phyloP scores from a whole-genome alignment of 1,140 invertebrate species.

The Hestina assimilis region DNA sequence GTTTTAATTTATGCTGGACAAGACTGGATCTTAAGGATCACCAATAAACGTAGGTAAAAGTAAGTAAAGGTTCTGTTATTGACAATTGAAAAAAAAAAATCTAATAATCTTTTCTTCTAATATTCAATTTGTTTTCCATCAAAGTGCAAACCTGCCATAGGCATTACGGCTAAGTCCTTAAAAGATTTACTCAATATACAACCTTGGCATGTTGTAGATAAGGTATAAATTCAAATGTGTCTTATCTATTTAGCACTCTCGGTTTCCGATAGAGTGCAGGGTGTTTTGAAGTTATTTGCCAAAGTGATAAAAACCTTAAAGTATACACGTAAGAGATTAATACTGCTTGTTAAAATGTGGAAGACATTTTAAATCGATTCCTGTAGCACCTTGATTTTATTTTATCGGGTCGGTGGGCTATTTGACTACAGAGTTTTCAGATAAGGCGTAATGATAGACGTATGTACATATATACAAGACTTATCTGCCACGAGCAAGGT shows the following conservation, averaged over 20 bases:
- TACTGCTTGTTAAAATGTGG: not conserved
- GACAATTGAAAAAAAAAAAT: not conserved
- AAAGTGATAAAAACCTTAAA: not conserved
- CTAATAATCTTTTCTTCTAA: not conserved
- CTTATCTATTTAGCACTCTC: not conserved
- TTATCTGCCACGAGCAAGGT: no score
- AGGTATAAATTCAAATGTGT: not conserved
- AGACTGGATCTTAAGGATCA: no score
- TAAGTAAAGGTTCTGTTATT: no score
- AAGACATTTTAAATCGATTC: slow-evolving; percentile 2
- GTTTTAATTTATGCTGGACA: no score
- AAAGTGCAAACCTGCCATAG: not conserved
- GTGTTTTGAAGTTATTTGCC: slow-evolving; percentile 6
- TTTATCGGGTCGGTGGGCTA: slow-evolving; percentile 4
- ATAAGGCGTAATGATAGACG: not conserved
- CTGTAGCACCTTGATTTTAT: slow-evolving; percentile 6
- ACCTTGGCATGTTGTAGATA: not conserved
- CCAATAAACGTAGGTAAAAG: no score
- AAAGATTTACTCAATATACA: not conserved
- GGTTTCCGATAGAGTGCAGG: slow-evolving; percentile 8
- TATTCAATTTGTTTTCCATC: slow-evolving; percentile 3
- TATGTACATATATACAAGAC: not conserved
- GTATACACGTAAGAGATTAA: not conserved
- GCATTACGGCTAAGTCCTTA: not conserved
- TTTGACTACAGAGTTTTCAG: slow-evolving; percentile 1